These are phyloP conservation scores for Papio anubis DNA, from an alignment of 2,113 vertebrate genomes.

Conservation along the genomic window DNA sequence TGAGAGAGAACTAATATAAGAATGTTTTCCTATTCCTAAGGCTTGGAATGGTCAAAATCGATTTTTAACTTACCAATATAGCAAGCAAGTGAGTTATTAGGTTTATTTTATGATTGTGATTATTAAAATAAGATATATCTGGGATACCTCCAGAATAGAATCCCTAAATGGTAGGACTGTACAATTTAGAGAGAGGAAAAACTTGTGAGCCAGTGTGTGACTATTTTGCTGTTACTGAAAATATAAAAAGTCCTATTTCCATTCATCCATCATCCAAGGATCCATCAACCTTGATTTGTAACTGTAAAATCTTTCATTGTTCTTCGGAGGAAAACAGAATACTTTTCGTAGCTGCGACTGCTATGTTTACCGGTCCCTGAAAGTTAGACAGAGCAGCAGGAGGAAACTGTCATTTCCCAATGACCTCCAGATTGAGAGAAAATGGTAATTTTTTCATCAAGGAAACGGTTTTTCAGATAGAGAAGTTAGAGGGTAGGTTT, in stretches of 20 bases:
- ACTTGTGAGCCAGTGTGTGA: not conserved
- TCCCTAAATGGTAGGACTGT: not conserved
- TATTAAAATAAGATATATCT: not conserved
- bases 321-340: not conserved
- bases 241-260: not conserved
- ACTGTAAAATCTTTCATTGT: not conserved
- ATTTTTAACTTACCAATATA: slow-evolving; percentile 14
- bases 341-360: not conserved
- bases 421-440: not conserved
- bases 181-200: not conserved
- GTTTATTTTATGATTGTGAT: not conserved
- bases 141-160: not conserved
- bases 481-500: not conserved
- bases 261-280: not conserved
- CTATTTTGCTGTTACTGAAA: not conserved
- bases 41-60: not conserved
- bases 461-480: not conserved
- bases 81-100: not conserved
- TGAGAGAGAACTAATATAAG: not conserved
- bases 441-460: not conserved
- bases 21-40: not conserved
- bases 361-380: not conserved
- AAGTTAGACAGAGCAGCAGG: not conserved
- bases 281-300: not conserved
- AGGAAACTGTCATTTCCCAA: not conserved